Evolutionary conservation across 1,140 invertebrate genomes (phyloP), one percentile per base, ranked within the genome.

Genomic region (Brachionus koreanus): DNA sequence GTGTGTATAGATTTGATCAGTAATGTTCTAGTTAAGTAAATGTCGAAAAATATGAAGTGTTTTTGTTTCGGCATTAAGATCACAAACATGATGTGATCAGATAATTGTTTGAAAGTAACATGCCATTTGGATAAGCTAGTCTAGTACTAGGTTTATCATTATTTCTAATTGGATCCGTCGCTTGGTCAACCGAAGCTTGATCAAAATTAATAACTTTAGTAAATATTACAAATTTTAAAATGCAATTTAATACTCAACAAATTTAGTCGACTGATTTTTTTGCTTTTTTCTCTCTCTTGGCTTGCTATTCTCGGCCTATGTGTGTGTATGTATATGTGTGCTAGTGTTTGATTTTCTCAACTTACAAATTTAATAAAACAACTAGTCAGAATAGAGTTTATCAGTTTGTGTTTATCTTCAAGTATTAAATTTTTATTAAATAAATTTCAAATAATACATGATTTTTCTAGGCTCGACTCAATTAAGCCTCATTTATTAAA

Each of bases 291-390:
- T 63, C 23, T 12, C 19, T 37, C 12, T 69, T 33, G 29, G 29
- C 16, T 39, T 69, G 7, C 65, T 42, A 69, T 33, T 69, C 35
- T 35, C 33, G 12, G 49, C n/a, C 49, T 57, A 57, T 57, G 43
- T 49, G 5, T 49, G 43, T 49, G 43, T 46, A n/a, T 13, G 49
- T 52, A 16, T 52, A 57, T 57, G 19, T 57, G 49, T 57, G 49
- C 49, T 65, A 37, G 65, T 69, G 65, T 69, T 69, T 69, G 65
- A 69, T 69, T 69, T 69, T 69, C 65, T 69, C 65, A 69, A 69
- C 65, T 69, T 69, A 69, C 65, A 69, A 69, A 9, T 69, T 69
- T 69, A 37, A 37, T 69, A 37, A 37, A 69, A 69, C 35, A 23
- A 23, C 65, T 69, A 69, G 65, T 69, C 65, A 39, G 35, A 37